A percentile compares a stretch with the other conserved stretches of the same genome.
phyloP scores from a whole-genome alignment of 37 sponge, comb jelly and placozoan species.

The Beroe forskalii region DNA sequence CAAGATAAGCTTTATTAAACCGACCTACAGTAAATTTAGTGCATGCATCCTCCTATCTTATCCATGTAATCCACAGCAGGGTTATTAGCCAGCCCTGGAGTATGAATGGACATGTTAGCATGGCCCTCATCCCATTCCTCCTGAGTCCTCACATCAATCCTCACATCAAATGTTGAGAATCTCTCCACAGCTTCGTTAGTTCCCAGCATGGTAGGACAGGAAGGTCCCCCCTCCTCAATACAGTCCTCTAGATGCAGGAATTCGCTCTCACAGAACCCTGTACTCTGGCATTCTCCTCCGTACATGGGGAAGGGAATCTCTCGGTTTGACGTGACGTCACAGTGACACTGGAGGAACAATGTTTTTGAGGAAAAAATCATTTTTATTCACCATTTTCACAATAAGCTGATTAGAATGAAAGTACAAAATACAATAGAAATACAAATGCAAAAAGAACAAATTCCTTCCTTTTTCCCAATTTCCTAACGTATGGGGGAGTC shows the following conservation, averaged over 20 bases:
- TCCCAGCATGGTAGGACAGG: slow-evolving; percentile 32
- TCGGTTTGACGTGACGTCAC: not conserved
- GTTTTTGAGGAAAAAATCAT: too few relatives aligned
- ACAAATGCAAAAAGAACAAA: too few relatives aligned
- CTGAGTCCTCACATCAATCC: slow-evolving; percentile 60
- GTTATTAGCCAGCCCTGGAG: slow-evolving; percentile 24
- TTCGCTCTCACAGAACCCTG: slow-evolving; percentile 38
- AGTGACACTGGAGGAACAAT: too few relatives aligned
- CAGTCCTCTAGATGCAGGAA: slow-evolving; percentile 61
- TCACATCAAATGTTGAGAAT: not conserved
- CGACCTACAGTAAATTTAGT: too few relatives aligned
- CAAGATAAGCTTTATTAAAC: too few relatives aligned
- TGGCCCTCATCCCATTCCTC: slow-evolving; percentile 42
- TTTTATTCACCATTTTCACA: too few relatives aligned
- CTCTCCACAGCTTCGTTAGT: not conserved
- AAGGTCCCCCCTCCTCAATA: slow-evolving; percentile 41
- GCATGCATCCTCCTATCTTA: not conserved
- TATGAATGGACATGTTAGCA: slow-evolving; percentile 21
- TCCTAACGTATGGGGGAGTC: too few relatives aligned
- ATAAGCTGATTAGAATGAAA: too few relatives aligned
- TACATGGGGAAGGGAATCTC: slow-evolving; percentile 19
- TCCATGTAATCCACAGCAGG: slow-evolving; percentile 11
- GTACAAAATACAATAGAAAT: too few relatives aligned
- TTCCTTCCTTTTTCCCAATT: too few relatives aligned
- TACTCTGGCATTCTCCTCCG: slow-evolving; percentile 22